Evolutionary conservation across 2,113 vertebrate species (phyloP).

Genomic region (Cyanoderma ruficeps): DNA sequence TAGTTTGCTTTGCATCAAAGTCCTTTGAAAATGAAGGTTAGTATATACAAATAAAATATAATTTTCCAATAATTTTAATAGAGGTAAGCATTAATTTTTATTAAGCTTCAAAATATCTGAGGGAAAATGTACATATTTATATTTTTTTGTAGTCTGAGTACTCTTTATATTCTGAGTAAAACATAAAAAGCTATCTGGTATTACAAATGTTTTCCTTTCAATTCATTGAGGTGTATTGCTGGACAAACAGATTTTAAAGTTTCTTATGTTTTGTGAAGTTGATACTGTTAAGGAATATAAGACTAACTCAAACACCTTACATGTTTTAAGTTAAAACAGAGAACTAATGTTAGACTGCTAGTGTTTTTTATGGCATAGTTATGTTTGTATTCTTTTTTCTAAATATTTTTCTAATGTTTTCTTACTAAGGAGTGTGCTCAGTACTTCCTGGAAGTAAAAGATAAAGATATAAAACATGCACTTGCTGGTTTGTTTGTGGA

Average conservation of each 20-base stretch:
- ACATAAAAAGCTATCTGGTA: neutral
- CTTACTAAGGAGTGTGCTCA: constrained; percentile 91
- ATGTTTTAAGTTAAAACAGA: neutral
- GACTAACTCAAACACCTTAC: neutral
- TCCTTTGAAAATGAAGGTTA: neutral
- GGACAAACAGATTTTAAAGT: neutral
- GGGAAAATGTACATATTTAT: neutral
- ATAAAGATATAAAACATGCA: constrained; percentile 98
- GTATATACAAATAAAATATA: neutral
- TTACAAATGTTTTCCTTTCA: neutral
- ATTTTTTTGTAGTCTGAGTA: neutral
- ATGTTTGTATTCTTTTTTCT: neutral
- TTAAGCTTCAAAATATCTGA: neutral
- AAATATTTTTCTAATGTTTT: constrained; percentile 7
- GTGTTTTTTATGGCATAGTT: neutral
- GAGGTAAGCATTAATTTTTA: neutral
- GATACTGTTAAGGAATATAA: neutral
- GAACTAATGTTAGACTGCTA: neutral
- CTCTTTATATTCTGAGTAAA: neutral
- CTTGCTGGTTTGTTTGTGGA: constrained; percentile 98
- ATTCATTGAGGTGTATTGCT: neutral
- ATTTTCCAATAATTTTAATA: neutral
- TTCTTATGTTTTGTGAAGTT: neutral
- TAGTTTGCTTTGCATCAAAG: neutral
- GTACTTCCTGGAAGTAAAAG: constrained; percentile 98